Conservation (phyloP, 37 sponge, comb jelly and placozoan genomes). For the Geodia barretti region DNA sequence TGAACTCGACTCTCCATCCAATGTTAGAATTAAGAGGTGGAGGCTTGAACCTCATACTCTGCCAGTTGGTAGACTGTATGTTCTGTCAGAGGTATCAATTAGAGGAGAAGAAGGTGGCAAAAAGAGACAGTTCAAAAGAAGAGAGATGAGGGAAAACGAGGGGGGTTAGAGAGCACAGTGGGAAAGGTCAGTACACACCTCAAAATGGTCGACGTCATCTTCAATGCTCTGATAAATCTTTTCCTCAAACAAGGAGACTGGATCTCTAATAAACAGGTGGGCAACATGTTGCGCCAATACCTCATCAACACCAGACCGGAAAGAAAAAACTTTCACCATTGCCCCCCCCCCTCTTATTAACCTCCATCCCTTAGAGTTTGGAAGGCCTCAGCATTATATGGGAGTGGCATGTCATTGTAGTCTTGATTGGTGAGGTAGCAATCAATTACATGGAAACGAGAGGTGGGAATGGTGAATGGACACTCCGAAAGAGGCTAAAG, state of each 20-base stretch:
- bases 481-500: constrained; percentile 61
- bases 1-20: constrained; percentile 99
- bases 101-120: neutral
- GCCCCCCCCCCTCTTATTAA: too few relatives aligned
- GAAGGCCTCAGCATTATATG: constrained; percentile 63
- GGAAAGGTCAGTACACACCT: constrained; percentile 53
- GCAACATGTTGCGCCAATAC: constrained; percentile 91
- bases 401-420: constrained; percentile 81
- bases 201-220: constrained; percentile 91
- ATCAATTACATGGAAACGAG: constrained; percentile 77
- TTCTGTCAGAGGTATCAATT: constrained; percentile 52
- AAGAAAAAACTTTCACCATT: too few relatives aligned
- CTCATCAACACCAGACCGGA: constrained; percentile 78
- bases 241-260: constrained; percentile 85
- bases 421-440: constrained; percentile 71
- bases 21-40: constrained; percentile 94
- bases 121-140: too few relatives aligned
- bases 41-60: constrained; percentile 98
- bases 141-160: neutral
- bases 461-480: constrained; percentile 76
- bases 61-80: constrained; percentile 98
- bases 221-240: constrained; percentile 80
- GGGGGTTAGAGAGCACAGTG: neutral
- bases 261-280: constrained; percentile 92
- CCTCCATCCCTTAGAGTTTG: constrained; percentile 71